A percentile compares a stretch with the other conserved stretches of the same genome.
These are phyloP conservation scores for Spheniscus humboldti DNA, from an alignment of 2,797 vertebrate genomes.

Conservation along the genomic window DNA sequence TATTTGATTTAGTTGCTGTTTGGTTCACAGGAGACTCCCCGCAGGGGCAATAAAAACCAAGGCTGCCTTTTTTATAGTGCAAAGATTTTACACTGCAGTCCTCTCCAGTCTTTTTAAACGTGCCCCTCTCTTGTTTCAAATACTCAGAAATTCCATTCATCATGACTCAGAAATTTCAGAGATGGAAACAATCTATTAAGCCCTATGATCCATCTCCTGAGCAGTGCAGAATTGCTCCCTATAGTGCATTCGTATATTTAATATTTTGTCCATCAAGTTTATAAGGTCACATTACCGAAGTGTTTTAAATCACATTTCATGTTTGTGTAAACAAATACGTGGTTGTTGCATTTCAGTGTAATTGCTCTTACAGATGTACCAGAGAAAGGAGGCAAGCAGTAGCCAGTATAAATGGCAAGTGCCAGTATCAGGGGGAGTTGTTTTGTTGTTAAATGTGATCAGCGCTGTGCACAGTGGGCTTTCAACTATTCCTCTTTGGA, in stretches of 20 bases:
- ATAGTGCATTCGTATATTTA: background rate
- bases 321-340: background rate
- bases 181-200: slow-evolving; percentile 42
- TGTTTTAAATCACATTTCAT: background rate
- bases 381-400: background rate
- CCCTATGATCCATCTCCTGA: background rate
- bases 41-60: slow-evolving; percentile 45
- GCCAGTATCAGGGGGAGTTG: background rate
- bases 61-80: slow-evolving; percentile 52
- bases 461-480: background rate
- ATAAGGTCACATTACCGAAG: background rate
- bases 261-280: background rate
- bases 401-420: slow-evolving; percentile 5
- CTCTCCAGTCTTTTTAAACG: slow-evolving; percentile 29
- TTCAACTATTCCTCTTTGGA: slow-evolving; percentile 2
- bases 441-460: slow-evolving; percentile 23
- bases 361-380: background rate
- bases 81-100: slow-evolving; percentile 28
- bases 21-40: slow-evolving; percentile 37
- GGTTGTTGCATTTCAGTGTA: background rate
- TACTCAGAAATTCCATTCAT: slow-evolving; percentile 60
- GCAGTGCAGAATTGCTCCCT: background rate
- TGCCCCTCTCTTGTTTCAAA: slow-evolving; percentile 36
- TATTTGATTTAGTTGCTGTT: slow-evolving; percentile 59
- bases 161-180: slow-evolving; percentile 43